A percentile compares a stretch with the other conserved stretches of the same genome.
Evolutionary conservation across 2,797 vertebrate species (phyloP).

Genomic region (Channallabes apus): DNA sequence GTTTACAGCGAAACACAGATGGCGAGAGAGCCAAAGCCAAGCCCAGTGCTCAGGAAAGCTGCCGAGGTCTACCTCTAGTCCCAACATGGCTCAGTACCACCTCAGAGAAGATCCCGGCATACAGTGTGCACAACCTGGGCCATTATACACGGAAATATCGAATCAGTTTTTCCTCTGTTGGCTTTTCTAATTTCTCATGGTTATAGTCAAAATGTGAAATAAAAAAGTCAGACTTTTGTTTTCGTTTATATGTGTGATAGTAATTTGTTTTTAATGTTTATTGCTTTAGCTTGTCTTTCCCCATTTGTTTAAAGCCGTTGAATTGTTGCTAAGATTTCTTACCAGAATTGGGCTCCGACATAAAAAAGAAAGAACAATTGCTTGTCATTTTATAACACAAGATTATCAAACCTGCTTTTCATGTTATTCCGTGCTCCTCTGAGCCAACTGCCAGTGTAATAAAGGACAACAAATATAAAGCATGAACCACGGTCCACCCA

Average conservation of each 20-base stretch:
- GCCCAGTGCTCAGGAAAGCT: constrained; percentile 64
- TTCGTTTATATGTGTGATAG: neutral
- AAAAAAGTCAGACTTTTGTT: neutral
- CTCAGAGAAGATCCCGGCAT: neutral
- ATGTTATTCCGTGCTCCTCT: constrained; percentile 2
- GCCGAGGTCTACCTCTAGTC: constrained; percentile 53
- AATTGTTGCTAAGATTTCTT: neutral
- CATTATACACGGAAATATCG: neutral
- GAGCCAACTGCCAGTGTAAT: neutral
- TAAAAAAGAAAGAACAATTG: neutral
- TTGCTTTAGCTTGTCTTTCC: neutral
- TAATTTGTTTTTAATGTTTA: neutral
- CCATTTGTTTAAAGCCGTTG: neutral
- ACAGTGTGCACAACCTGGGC: neutral
- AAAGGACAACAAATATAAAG: neutral
- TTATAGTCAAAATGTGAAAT: neutral
- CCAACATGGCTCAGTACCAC: constrained; percentile 7
- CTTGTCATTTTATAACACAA: neutral
- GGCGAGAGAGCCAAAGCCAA: constrained; percentile 67
- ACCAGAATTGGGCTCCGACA: neutral
- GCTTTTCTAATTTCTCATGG: neutral
- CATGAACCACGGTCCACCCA: neutral
- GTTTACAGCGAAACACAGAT: constrained; percentile 84
- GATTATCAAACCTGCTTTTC: constrained; percentile 26
- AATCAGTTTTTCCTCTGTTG: neutral